phyloP scores from a whole-genome alignment of 2,888 invertebrate genomes.

The Zele albiditarsus region DNA sequence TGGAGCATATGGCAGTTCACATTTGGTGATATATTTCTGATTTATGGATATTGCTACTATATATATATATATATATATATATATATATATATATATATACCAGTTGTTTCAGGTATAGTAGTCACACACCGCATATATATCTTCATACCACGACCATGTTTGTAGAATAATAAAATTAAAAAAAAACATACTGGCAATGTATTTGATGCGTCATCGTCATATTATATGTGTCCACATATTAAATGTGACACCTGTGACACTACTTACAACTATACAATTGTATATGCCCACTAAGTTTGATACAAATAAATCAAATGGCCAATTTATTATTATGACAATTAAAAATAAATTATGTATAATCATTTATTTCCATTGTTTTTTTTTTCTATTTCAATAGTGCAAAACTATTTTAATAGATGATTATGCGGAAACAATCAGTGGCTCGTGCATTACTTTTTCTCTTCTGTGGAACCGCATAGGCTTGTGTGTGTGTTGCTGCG shows the following conservation, averaged over 20 bases:
- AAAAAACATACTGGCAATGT: neutral
- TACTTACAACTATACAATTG: neutral
- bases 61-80: neutral
- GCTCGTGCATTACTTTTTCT: neutral
- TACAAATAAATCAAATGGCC: no score
- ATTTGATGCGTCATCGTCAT: conserved; percentile 3
- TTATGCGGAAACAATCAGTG: conserved; percentile 1
- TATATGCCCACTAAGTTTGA: neutral
- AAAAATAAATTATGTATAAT: neutral
- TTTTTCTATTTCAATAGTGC: no score
- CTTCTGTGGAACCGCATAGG: neutral
- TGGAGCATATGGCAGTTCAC: conserved; percentile 8
- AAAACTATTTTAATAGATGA: neutral
- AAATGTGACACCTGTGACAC: conserved; percentile 3
- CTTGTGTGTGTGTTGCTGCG: neutral
- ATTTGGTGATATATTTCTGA: conserved; percentile 11
- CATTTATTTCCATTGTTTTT: neutral
- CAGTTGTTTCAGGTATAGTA: neutral
- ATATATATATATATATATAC: no score
- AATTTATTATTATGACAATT: no score
- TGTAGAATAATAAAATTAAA: conserved; percentile 7
- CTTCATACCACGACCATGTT: neutral
- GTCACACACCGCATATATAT: neutral
- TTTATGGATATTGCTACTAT: conserved; percentile 15
- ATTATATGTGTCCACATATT: neutral